A percentile compares a stretch with the other conserved stretches of the same genome.
phyloP scores from a whole-genome alignment of 2,888 invertebrate species.

The Hydropsyche betteni region DNA sequence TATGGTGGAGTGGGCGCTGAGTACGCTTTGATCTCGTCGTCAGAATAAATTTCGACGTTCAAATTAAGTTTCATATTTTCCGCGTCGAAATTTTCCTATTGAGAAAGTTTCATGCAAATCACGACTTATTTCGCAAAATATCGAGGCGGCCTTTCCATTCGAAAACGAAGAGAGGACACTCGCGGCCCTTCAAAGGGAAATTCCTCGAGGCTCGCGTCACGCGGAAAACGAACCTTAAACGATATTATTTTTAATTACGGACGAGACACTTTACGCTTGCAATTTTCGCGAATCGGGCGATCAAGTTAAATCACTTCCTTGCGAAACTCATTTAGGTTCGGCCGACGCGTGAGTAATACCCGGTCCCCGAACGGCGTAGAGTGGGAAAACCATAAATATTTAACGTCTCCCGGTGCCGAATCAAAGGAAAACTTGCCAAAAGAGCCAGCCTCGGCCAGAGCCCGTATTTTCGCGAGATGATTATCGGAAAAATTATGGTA shows the following conservation, averaged over 20 bases:
- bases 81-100: background rate
- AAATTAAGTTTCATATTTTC: slow-evolving; percentile 19
- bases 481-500: slow-evolving; percentile 27
- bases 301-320: slow-evolving; percentile 4
- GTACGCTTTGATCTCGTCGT: no score
- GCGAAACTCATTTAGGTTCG: background rate
- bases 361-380: background rate
- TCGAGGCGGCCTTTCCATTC: no score
- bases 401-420: slow-evolving; percentile 2
- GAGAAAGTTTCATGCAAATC: slow-evolving; percentile 5
- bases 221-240: no score
- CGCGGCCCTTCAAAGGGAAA: no score
- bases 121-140: slow-evolving; percentile 12
- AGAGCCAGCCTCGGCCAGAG: background rate
- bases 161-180: no score
- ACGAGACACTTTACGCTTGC: background rate
- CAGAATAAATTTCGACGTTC: slow-evolving; percentile 12
- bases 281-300: background rate
- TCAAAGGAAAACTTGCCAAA: slow-evolving; percentile 11
- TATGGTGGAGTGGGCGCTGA: no score
- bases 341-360: background rate
- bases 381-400: background rate
- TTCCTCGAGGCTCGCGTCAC: background rate
- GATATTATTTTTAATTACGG: background rate
- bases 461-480: slow-evolving; percentile 15